Evolutionary conservation across 1,140 invertebrate species (phyloP), one percentile per base, ranked within the genome.

Genomic region (Papilio machaon): DNA sequence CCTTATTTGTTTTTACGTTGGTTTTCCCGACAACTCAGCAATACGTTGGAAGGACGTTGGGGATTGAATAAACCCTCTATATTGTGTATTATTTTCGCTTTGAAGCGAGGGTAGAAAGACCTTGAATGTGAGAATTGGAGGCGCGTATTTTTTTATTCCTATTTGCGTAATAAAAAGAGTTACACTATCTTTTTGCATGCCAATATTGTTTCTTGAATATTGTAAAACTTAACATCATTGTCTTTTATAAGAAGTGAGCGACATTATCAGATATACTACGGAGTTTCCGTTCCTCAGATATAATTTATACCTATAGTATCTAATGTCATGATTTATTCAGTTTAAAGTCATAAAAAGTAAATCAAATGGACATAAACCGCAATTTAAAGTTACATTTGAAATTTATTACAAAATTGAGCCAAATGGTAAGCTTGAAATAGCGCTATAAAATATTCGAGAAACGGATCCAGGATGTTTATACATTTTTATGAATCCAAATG

Each of bases 381-480:
- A 35, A 70, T 70, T 70, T 70, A 38, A 35, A 70, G 64, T 70
- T 70, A 70, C 64, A 70, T 76, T 47, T 47, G 23, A 46, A 76
- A 76, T 76, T 76, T 76, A 76, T 76, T 76, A 76, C 74, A 52
- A 49, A 76, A 49, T 76, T 49, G 43, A 47, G 74, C 74, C 43
- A 76, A 76, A 76, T 52, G 64, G 23, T 70, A 35, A 47, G 74
- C 43, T 23, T 76, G 6, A 52, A 78, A 78, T 78, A 43, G 54
- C 30, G 76, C 11, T 38, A 78, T 78, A 78, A 78, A 78, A 60
- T 78, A 78, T 78, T 78, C 19, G 11, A 78, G 76, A 23, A 9
- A 43, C 74, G 43, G 76, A 35, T 78, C 76, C 76, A 78, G 76
- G 76, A 60, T 38, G 76, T 78, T 58, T 78, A 58, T 77, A 78